A percentile compares a stretch with the other conserved stretches of the same genome.
These are phyloP conservation scores for Apteryx mantelli DNA, from an alignment of 2,113 vertebrate species.

Conservation along the genomic window DNA sequence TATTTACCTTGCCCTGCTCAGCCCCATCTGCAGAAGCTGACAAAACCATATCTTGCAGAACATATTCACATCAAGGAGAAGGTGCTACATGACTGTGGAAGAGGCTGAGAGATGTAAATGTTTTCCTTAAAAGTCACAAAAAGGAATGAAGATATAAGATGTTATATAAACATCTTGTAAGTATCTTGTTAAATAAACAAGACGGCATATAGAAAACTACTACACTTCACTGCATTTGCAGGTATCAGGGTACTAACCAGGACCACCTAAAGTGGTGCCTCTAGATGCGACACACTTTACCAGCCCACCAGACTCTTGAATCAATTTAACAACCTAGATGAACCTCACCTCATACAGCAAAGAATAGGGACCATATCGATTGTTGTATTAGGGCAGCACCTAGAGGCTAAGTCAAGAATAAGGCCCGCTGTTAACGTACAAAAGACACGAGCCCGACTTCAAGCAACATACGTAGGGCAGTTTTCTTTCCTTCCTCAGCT, in stretches of 20 bases:
- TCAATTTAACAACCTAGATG: rapidly evolving
- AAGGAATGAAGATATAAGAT: not conserved
- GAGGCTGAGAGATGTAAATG: rapidly evolving
- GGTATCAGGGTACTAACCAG: not conserved
- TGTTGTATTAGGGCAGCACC: constrained; percentile 7
- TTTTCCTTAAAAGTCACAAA: not conserved
- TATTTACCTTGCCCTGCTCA: not conserved
- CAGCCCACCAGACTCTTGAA: not conserved
- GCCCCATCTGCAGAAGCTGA: not conserved
- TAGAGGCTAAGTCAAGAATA: not conserved
- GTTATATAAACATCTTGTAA: not conserved
- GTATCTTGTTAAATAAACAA: not conserved
- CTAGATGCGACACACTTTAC: not conserved
- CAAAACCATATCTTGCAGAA: not conserved
- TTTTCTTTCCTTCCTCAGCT: not conserved
- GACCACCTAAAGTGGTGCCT: not conserved
- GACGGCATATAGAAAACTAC: not conserved
- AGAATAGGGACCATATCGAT: rapidly evolving
- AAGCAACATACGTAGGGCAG: rapidly evolving
- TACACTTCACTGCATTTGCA: not conserved
- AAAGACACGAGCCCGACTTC: rapidly evolving
- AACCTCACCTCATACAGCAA: rapidly evolving
- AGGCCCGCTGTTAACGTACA: rapidly evolving
- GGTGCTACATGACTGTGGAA: not conserved
- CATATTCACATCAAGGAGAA: not conserved